Evolutionary conservation across 2,888 invertebrate species (phyloP), one percentile per base, ranked within the genome.

Genomic region (Diplazon laetatorius): DNA sequence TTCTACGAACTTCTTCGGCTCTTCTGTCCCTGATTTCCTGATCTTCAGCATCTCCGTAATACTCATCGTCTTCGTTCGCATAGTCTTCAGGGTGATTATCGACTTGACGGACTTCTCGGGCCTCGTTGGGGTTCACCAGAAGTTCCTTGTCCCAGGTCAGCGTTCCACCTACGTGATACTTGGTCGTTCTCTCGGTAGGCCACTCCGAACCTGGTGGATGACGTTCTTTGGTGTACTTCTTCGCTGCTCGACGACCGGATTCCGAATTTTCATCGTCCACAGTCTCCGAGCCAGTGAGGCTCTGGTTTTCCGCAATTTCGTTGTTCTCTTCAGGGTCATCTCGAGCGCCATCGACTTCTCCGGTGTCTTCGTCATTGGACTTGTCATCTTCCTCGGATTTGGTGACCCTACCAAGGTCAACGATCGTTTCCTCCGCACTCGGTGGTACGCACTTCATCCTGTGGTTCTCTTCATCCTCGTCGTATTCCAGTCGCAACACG

Each of bases 101-200:
- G n/a, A 42, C 42, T 44, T 65, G 44, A 9, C 71, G 63, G 25
- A 39, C 14, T 35, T 37, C 16, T 63, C 72, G 68, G 0, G 10
- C n/a, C 5, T 25, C 68, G 5, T 62, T 69, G 30, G 68, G 76
- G n/a, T 8, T 50, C 6, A 5, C 73, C 25, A 55, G 25, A 2
- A 83, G 48, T 37, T 85, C 85, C 22, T 85, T 69, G 20, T 74
- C 79, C 87, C 87, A 87, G 0, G 75, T 83, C 42, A 66, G 73
- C 0, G 87, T 86, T 4, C 86, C 87, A 4, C 87, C 87, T 10
- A 84, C 60, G 59, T 87, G 85, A 55, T 82, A 86, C 9, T 62
- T 80, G 3, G 80, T 84, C 14, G 79, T 74, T 60, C 50, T 60
- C 25, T 87, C 87, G 0, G 85, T 87, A 0, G 87, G 87, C 87